A percentile compares a stretch with the other conserved stretches of the same genome.
Conservation (phyloP, 2,113 vertebrate species). For the Dasyurus viverrinus region DNA sequence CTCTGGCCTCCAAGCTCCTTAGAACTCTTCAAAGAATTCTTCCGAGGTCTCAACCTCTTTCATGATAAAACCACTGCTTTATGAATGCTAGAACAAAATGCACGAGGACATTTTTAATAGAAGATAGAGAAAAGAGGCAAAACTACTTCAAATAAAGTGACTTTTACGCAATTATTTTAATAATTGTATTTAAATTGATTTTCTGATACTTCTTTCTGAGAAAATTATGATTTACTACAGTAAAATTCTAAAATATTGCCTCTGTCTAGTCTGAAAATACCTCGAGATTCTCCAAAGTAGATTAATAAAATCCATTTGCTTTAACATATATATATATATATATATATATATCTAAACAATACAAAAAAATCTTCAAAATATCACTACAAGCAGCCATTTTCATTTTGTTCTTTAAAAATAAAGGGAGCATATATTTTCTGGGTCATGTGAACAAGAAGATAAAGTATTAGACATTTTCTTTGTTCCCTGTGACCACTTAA, state of each 20-base stretch:
- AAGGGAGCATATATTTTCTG: not conserved
- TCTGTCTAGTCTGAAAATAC: not conserved
- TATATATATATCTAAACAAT: conserved; percentile 21
- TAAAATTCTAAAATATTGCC: not conserved
- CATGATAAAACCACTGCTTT: not conserved
- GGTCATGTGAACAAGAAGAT: not conserved
- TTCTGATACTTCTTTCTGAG: not conserved
- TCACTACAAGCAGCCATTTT: not conserved
- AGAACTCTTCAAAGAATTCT: not conserved
- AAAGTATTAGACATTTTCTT: not conserved
- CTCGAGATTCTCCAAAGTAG: conserved; percentile 17
- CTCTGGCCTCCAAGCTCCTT: not conserved
- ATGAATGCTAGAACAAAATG: not conserved
- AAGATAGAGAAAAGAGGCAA: conserved; percentile 27
- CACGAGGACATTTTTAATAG: not conserved
- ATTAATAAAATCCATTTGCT: conserved; percentile 7
- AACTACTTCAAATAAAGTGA: not conserved
- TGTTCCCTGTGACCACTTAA: not conserved
- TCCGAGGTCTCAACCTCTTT: not conserved
- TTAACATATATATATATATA: conserved; percentile 17
- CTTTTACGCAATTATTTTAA: conserved; percentile 3
- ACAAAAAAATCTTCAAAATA: conserved; percentile 21
- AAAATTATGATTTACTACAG: conserved; percentile 22
- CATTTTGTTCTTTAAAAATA: not conserved
- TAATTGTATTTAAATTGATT: not conserved